Percentiles rank a stretch among this genome's conserved stretches.
Conservation (phyloP, 1,140 invertebrate genomes). For the Scaptomyza graminum region DNA sequence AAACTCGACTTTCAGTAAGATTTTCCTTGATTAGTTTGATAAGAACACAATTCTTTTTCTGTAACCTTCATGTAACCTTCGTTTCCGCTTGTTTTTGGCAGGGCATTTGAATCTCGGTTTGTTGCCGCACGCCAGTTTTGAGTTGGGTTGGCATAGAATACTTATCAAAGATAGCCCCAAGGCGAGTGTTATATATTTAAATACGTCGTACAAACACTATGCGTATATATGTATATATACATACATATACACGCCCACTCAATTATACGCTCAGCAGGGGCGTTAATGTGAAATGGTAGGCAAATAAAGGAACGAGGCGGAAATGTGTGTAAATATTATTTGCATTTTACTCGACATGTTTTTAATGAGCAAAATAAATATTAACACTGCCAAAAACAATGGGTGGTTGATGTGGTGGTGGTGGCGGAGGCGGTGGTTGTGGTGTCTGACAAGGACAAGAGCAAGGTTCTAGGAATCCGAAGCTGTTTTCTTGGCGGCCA, state of each 20-base stretch:
- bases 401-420: neutral
- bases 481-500: constrained; percentile 88
- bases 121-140: constrained; percentile 11
- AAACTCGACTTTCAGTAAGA: no score
- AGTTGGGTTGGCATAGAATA: constrained; percentile 12
- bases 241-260: constrained; percentile 3
- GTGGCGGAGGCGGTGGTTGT: neutral
- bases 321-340: constrained; percentile 71
- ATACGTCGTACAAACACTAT: neutral
- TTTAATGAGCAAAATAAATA: constrained; percentile 77
- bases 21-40: neutral
- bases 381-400: constrained; percentile 42
- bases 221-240: no score
- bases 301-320: constrained; percentile 51
- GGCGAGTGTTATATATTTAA: constrained; percentile 21
- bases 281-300: constrained; percentile 44
- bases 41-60: neutral
- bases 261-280: constrained; percentile 14
- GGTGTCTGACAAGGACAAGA: neutral
- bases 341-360: constrained; percentile 63
- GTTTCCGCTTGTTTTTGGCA: constrained; percentile 4
- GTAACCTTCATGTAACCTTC: neutral
- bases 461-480: constrained; percentile 73
- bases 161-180: constrained; percentile 64
- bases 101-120: constrained; percentile 35